Evolutionary conservation across 2,888 invertebrate species (phyloP).

Genomic region (Drosophila mimica): DNA sequence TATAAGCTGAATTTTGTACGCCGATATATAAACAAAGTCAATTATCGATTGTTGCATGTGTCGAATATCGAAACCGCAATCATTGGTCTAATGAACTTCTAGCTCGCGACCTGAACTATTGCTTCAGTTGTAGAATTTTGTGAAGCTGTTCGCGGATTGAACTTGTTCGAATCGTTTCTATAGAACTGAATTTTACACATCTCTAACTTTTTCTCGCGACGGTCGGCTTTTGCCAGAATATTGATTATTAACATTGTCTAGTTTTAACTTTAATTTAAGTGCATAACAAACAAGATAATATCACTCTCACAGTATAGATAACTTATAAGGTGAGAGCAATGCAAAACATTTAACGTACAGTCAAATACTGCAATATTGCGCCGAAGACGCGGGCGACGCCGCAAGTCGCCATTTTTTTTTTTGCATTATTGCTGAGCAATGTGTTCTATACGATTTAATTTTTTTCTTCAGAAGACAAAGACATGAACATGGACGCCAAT

Average conservation of each 20-base stretch:
- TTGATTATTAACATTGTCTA: conserved; percentile 43
- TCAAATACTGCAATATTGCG: background rate
- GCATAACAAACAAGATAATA: conserved; percentile 1
- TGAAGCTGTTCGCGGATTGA: background rate
- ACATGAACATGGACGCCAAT: conserved; percentile 71
- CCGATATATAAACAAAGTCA: background rate
- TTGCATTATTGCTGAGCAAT: conserved; percentile 42
- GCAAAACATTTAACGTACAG: background rate
- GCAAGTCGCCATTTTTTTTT: conserved; percentile 55
- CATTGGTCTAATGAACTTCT: background rate
- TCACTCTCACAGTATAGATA: background rate
- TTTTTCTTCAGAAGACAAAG: conserved; percentile 40
- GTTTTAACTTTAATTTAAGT: conserved; percentile 17
- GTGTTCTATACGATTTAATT: conserved; percentile 2
- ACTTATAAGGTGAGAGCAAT: conserved; percentile 34
- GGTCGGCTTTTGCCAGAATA: conserved; percentile 42
- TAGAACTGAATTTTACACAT: conserved; percentile 11
- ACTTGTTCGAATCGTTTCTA: background rate
- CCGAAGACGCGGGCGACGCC: conserved; percentile 35
- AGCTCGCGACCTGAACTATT: background rate
- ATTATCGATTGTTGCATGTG: background rate
- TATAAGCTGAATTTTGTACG: background rate
- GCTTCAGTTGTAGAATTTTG: background rate
- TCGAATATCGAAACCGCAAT: background rate
- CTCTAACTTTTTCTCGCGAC: conserved; percentile 24